Evolutionary conservation across 35 echinoderm and acorn worm genomes (phyloP).

Genomic region (Lytechinus variegatus): DNA sequence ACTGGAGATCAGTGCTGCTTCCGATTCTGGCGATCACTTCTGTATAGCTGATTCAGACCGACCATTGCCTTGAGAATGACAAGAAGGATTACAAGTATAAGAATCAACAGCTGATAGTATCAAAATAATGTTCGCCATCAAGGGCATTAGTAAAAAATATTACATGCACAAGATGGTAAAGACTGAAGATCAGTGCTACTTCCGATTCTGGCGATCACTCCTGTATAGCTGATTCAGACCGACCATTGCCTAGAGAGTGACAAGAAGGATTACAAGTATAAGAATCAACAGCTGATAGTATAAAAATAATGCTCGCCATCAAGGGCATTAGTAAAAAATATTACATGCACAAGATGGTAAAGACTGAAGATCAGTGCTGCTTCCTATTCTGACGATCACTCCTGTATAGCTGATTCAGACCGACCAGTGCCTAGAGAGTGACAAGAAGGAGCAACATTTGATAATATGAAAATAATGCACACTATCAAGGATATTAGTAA

Average conservation of each 20-base stretch:
- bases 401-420: conserved; percentile 83
- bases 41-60: conserved; percentile 87
- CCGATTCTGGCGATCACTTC: conserved; percentile 78
- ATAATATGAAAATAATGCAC: not conserved
- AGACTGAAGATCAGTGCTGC: conserved; percentile 72
- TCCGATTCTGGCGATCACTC: conserved; percentile 81
- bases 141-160: too few species aligned
- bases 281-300: not conserved
- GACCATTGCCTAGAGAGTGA: conserved; percentile 62
- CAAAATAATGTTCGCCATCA: too few species aligned
- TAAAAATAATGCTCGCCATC: too few species aligned
- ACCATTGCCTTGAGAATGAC: conserved; percentile 63
- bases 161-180: too few species aligned
- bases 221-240: conserved; percentile 87
- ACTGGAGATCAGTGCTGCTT: conserved; percentile 82
- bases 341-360: too few species aligned
- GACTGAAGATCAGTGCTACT: conserved; percentile 75
- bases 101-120: not conserved
- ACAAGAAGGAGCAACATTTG: not conserved
- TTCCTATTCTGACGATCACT: conserved; percentile 83
- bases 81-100: not conserved
- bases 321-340: too few species aligned
- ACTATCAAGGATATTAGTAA: too few species aligned
- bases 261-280: not conserved
- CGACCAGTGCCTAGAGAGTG: conserved; percentile 66